phyloP scores from a whole-genome alignment of 92 coral and sea anemone species.

The Porites cylindrica region DNA sequence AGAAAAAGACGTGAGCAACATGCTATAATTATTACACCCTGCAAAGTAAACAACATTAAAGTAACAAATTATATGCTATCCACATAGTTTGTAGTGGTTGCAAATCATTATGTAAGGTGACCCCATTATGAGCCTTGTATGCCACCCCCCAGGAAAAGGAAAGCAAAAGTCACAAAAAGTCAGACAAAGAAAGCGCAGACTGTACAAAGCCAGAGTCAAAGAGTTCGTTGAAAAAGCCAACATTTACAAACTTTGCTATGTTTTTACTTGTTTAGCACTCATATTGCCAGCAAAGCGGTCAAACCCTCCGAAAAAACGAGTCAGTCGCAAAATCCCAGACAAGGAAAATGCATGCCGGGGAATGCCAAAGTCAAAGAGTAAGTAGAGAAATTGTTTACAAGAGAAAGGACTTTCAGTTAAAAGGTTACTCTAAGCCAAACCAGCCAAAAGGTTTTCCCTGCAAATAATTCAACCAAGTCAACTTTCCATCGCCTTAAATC shows the following conservation, averaged over 20 bases:
- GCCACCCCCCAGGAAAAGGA: neutral
- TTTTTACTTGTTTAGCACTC: conserved; percentile 15
- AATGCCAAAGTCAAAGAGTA: conserved; percentile 21
- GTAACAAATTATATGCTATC: neutral
- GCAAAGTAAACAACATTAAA: neutral
- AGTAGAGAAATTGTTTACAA: conserved; percentile 19
- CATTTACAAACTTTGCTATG: neutral
- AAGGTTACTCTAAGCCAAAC: too few relatives aligned
- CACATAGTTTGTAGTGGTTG: neutral
- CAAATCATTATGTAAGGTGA: neutral
- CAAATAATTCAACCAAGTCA: too few relatives aligned
- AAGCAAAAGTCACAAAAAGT: conserved; percentile 5
- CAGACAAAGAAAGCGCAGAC: conserved; percentile 9
- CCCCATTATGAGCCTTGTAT: neutral
- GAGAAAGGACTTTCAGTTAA: neutral
- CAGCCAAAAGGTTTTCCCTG: too few relatives aligned
- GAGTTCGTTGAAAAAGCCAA: conserved; percentile 2
- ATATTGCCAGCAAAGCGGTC: neutral
- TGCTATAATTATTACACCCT: neutral
- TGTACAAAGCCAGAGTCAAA: conserved; percentile 12
- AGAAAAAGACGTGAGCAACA: neutral
- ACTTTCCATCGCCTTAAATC: too few relatives aligned
- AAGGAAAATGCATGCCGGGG: conserved; percentile 8
- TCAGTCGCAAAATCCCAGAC: conserved; percentile 12
- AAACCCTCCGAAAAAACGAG: neutral